These are phyloP conservation scores for Petromus typicus DNA, from an alignment of 2,113 vertebrate species.

Conservation along the genomic window DNA sequence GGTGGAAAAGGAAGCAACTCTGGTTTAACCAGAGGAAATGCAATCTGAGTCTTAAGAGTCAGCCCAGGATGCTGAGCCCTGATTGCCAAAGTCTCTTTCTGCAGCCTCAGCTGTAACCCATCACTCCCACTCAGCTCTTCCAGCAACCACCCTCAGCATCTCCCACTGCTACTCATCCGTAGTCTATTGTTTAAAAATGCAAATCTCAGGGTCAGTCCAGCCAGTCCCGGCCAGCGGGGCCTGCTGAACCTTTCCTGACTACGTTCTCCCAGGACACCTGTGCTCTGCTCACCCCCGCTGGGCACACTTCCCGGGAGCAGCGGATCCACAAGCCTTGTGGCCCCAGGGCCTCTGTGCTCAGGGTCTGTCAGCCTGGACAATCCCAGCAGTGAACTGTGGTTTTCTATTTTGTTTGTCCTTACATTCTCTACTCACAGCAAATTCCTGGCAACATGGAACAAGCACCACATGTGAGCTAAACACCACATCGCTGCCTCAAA, in stretches of 20 bases:
- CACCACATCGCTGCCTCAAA: neutral
- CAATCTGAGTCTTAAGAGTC: too few relatives aligned
- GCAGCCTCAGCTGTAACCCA: neutral
- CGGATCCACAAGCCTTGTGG: fast-evolving
- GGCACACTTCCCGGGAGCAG: neutral
- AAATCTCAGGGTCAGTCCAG: neutral
- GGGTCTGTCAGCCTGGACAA: too few relatives aligned
- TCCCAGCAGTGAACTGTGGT: fast-evolving
- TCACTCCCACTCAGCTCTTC: fast-evolving
- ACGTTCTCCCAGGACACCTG: fast-evolving
- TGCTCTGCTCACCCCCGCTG: fast-evolving
- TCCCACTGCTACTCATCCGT: fast-evolving
- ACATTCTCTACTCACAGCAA: too few relatives aligned
- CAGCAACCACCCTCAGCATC: neutral
- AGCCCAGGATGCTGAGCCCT: fast-evolving
- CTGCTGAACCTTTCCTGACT: fast-evolving
- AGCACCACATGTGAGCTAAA: neutral
- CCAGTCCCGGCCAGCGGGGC: fast-evolving
- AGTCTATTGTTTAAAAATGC: neutral
- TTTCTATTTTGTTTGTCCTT: neutral
- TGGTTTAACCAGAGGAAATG: neutral
- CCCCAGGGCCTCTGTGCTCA: too few relatives aligned
- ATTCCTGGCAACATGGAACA: fast-evolving
- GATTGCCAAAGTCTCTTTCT: fast-evolving
- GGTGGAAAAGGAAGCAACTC: neutral